Evolutionary conservation across 2,113 vertebrate species (phyloP), one percentile per base, ranked within the genome.

Genomic region (Chrysemys picta): DNA sequence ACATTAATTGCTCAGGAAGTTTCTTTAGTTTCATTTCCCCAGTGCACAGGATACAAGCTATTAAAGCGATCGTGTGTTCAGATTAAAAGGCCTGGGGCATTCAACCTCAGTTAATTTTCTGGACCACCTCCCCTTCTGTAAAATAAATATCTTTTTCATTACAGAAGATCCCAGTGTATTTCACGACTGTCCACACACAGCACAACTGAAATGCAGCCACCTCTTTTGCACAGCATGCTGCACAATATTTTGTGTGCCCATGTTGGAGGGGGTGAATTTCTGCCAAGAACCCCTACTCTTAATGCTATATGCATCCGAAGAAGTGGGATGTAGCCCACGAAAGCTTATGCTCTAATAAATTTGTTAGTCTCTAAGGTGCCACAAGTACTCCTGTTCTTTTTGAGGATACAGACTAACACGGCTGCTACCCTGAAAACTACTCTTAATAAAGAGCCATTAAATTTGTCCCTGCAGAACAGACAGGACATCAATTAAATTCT

Each of bases 1-100:
- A 84, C 79, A 87, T 95, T 95, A 96, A 95, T 93, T 95, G 90
- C 85, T 95, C 94, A 96, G 97, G 96, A 97, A 97, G 94, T 94
- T 95, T 86, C 89, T 87, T 91, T 75, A 38, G 4, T 76, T 96
- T 82, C 88, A 82, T 92, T 96, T 96, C 85, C 76, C 93, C 92
- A 76, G 89, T 92, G 94, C 92, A 81, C 96, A 96, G 96, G 94
- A 94, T 96, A 72, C 54, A 62, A 89, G 89, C 93, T 89, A 85
- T 95, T 96, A 95, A 88, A 93, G 92, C 54, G 93, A 75, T 82
- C 59, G 14, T 95, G 65, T 86, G 82, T 76, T 89, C 85, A 90
- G 79, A 69, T 10, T 38, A 72, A 72, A 72, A 38, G 88, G 75
- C 84, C 14, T 47, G 75, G 25, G 75, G 25, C 94, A 79, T 95